phyloP scores from a whole-genome alignment of 2,888 invertebrate species.

The Bembecia ichneumoniformis region DNA sequence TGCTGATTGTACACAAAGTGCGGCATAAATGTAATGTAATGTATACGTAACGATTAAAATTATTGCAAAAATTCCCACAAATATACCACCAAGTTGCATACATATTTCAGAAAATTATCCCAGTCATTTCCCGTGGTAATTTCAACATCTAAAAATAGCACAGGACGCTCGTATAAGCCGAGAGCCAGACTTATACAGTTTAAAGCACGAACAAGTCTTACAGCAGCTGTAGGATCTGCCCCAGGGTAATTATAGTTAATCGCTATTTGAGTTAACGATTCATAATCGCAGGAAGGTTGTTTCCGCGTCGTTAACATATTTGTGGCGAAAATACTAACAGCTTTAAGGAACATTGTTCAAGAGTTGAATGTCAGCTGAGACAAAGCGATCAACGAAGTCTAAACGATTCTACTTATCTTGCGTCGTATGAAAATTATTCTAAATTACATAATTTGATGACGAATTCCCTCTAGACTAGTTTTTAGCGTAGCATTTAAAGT shows the following conservation, averaged over 20 bases:
- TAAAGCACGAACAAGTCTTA: not conserved
- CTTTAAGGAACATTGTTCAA: not conserved
- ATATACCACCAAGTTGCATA: too few relatives aligned
- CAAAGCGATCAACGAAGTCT: too few relatives aligned
- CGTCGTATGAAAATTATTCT: too few relatives aligned
- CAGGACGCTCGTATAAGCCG: not conserved
- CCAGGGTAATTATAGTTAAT: conserved; percentile 16
- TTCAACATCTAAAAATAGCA: not conserved
- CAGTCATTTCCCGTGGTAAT: not conserved
- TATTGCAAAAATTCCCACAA: too few relatives aligned
- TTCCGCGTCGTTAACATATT: conserved; percentile 39
- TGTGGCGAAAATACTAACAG: conserved; percentile 16
- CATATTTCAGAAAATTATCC: not conserved
- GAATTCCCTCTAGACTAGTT: too few relatives aligned
- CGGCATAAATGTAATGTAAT: too few relatives aligned
- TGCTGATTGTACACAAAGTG: too few relatives aligned
- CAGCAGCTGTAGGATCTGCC: conserved; percentile 3
- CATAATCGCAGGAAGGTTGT: conserved; percentile 42
- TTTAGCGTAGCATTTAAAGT: too few relatives aligned
- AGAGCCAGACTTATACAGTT: not conserved
- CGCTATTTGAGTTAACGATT: conserved; percentile 32
- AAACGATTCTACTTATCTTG: too few relatives aligned
- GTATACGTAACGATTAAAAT: too few relatives aligned
- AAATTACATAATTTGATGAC: too few relatives aligned
- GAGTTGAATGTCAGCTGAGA: not conserved